Percentiles rank a stretch among this genome's conserved stretches.
These are phyloP conservation scores for Drosophila burlai DNA, from an alignment of 1,140 invertebrate species.

Conservation along the genomic window DNA sequence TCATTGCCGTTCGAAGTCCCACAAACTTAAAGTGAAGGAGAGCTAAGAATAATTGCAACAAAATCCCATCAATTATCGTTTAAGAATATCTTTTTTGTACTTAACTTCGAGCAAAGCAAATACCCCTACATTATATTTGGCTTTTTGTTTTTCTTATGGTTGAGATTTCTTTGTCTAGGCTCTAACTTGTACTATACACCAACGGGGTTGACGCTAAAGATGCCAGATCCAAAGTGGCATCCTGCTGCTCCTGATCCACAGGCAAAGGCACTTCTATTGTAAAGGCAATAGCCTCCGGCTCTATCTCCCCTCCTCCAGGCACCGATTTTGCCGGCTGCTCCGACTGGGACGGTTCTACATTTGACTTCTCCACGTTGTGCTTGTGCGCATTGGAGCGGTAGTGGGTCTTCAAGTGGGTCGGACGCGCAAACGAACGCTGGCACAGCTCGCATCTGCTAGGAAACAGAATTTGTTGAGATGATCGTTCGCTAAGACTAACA, in stretches of 20 bases:
- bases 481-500: not conserved
- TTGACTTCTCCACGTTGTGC: constrained; percentile 61
- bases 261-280: constrained; percentile 44
- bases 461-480: not conserved
- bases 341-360: constrained; percentile 6
- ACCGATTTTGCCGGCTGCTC: not conserved
- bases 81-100: not conserved
- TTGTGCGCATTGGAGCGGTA: constrained; percentile 72
- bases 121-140: constrained; percentile 13
- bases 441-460: constrained; percentile 63
- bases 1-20: constrained; percentile 62
- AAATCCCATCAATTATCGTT: not conserved
- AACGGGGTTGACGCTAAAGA: constrained; percentile 13
- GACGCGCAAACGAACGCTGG: constrained; percentile 62
- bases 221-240: constrained; percentile 20
- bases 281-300: constrained; percentile 10
- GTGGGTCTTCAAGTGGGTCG: constrained; percentile 67
- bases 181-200: constrained; percentile 37
- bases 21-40: constrained; percentile 52
- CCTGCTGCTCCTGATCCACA: constrained; percentile 14
- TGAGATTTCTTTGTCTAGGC: constrained; percentile 5
- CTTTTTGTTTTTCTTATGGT: not conserved
- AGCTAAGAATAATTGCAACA: not conserved
- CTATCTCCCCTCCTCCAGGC: not conserved
- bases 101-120: not conserved